Base-by-base conservation (phyloP, 2,797 vertebrate genomes). In the Pseudochirops cupreus region DNA sequence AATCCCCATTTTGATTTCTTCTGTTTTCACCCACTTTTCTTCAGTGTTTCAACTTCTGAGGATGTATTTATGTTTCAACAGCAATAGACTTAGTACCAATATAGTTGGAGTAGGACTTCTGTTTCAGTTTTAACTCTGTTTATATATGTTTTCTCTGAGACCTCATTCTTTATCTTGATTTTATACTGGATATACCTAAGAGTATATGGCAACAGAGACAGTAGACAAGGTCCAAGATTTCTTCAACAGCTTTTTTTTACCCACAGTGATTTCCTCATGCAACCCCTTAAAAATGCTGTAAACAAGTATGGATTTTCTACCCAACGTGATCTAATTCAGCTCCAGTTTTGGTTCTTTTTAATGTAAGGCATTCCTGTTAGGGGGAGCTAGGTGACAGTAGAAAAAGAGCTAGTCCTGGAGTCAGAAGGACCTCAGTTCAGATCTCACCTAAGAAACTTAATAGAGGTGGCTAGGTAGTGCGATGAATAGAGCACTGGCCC, bases 181-280 rank as follows among this genome's bases (percentile, higher is more conserved):
- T 96, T 33, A 10, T 14, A 5, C 90, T 46, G n/a, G 92, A 96
- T 90, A 24, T 97, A 59, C 53, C 50, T 93, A 95, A 55, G 29
- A 96, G 96, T 67, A 12, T 58, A 93, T 89, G 93, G 62, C 28
- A 91, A 54, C 82, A 91, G 54, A 96, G 92, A 94, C 12, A 74
- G 1, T 5, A 0, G 29, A 7, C 11, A 18, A 0, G 67, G 62
- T 59, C 39, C 82, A 33, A 89, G 67, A 93, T 56, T 96, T 97
- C 52, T 93, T 94, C 90, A 21, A 58, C 67, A 2, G 3, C 4
- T 2, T n/a, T 33, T 16, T 57, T 87, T 91, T 93, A 57, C 55
- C 53, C 46, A 0, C 67, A 0, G 93, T 96, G 54, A 12, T 92
- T 95, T 94, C 54, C 91, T 92, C 24, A 0, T 28, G 11, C 4